Evolutionary conservation across 2,888 invertebrate species (phyloP).

Genomic region (Syrista parreyssii): DNA sequence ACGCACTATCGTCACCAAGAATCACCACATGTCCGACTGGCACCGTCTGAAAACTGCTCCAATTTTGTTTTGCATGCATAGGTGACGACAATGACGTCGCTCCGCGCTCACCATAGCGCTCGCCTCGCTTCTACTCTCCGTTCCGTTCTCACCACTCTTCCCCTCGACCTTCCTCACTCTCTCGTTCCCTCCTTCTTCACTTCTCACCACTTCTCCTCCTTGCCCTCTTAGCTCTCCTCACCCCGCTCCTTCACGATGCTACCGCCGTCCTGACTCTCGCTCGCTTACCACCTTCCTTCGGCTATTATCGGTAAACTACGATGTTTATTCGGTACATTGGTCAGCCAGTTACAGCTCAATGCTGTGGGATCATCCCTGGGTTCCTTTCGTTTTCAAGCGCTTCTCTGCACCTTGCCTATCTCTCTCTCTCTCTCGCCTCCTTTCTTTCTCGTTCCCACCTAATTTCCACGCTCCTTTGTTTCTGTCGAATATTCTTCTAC

Average conservation of each 20-base stretch:
- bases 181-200: neutral
- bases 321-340: slow-evolving; percentile 55
- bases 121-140: slow-evolving; percentile 71
- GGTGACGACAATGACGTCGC: slow-evolving; percentile 53
- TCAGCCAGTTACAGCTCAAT: slow-evolving; percentile 48
- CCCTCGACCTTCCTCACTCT: neutral
- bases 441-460: neutral
- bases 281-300: slow-evolving; percentile 54
- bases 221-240: slow-evolving; percentile 18
- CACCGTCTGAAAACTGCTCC: slow-evolving; percentile 43
- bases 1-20: slow-evolving; percentile 14
- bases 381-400: slow-evolving; percentile 32
- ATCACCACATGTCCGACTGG: slow-evolving; percentile 31
- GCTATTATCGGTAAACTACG: slow-evolving; percentile 59
- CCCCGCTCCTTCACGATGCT: slow-evolving; percentile 23
- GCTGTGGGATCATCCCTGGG: slow-evolving; percentile 38
- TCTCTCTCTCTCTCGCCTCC: neutral
- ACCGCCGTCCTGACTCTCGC: slow-evolving; percentile 31
- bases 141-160: slow-evolving; percentile 66
- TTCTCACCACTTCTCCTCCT: neutral
- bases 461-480: neutral
- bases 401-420: slow-evolving; percentile 18
- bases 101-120: slow-evolving; percentile 69
- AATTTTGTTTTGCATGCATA: slow-evolving; percentile 52
- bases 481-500: neutral